phyloP scores from a whole-genome alignment of 2,113 vertebrate genomes.

The Leptodactylus fuscus region DNA sequence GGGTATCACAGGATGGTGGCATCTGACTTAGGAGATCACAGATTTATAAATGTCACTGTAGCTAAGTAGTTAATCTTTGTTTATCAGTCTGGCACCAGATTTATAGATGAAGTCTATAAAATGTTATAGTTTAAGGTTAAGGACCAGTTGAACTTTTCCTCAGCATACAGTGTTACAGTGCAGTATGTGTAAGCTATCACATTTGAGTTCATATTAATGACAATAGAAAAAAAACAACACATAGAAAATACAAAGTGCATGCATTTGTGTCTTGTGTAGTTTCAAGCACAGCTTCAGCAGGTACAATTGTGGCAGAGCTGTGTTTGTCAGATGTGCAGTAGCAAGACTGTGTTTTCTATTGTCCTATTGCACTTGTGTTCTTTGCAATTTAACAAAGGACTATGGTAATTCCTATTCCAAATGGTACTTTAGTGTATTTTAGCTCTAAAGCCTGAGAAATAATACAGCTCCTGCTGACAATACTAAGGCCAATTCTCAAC shows the following conservation, averaged over 20 bases:
- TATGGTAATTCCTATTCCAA: too few relatives aligned
- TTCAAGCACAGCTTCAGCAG: too few relatives aligned
- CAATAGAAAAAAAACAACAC: not conserved
- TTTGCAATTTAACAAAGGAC: too few relatives aligned
- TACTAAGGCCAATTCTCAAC: too few relatives aligned
- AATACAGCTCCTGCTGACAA: too few relatives aligned
- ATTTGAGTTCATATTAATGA: not conserved
- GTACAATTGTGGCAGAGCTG: not conserved
- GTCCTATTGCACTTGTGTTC: too few relatives aligned
- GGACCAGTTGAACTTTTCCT: slow-evolving; percentile 38
- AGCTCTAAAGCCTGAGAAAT: too few relatives aligned
- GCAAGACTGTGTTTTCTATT: too few relatives aligned
- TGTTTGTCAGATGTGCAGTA: too few relatives aligned
- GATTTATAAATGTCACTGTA: slow-evolving; percentile 19
- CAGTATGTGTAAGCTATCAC: slow-evolving; percentile 13
- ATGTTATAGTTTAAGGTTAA: slow-evolving; percentile 40
- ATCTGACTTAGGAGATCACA: slow-evolving; percentile 3
- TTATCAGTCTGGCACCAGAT: slow-evolving; percentile 34
- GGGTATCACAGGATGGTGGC: slow-evolving; percentile 22
- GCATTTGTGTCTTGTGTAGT: not conserved
- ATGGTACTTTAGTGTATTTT: too few relatives aligned
- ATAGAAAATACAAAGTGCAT: not conserved
- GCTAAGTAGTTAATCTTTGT: slow-evolving; percentile 33
- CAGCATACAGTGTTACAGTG: slow-evolving; percentile 17
- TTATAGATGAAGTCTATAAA: slow-evolving; percentile 34